Evolutionary conservation across 1,140 invertebrate genomes (phyloP), one percentile per base, ranked within the genome.

Genomic region (Zaprionus lachaisei): DNA sequence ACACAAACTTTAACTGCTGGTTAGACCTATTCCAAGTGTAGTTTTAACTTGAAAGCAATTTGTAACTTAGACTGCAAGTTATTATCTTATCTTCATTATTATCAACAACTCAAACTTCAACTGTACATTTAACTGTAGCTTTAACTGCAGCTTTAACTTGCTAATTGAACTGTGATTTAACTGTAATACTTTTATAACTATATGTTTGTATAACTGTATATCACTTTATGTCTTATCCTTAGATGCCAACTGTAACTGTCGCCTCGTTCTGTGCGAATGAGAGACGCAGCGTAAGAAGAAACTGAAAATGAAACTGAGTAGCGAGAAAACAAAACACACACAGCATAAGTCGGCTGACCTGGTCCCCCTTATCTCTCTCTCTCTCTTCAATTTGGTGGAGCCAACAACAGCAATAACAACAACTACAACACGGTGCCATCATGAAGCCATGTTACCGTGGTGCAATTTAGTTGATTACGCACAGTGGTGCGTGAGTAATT

Each of bases 401-500:
- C 44, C 14, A n/a, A 47, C 61, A 63, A 38, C 72, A 58, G 26
- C 28, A 38, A 28, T 28, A 28, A 28, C 61, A 61, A 61, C 58
- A 62, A 49, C 4, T 12, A 11, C 37, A 7, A 74, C 49, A 70
- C 55, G 61, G 34, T 55, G 44, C 44, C 67, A 31, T 38, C 72
- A 51, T 64, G 60, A 54, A 64, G 67, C 37, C 67, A 57, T 49
- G 41, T 47, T 65, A 64, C 66, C 67, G 72, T 62, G 37, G 41
- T 58, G 24, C 60, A 63, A 28, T 61, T 47, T 12, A n/a, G 56
- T 58, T 61, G 54, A 64, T 72, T 64, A 60, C n/a, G 61, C 73
- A 76, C 67, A 70, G 51, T 71, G 67, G 54, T 41, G 14, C 12
- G 2, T 12, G 0, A n/a, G 22, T 38, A 38, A 51, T 72, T 56